phyloP scores from a whole-genome alignment of 2,888 invertebrate species.

The Dysmachus trigonus region DNA sequence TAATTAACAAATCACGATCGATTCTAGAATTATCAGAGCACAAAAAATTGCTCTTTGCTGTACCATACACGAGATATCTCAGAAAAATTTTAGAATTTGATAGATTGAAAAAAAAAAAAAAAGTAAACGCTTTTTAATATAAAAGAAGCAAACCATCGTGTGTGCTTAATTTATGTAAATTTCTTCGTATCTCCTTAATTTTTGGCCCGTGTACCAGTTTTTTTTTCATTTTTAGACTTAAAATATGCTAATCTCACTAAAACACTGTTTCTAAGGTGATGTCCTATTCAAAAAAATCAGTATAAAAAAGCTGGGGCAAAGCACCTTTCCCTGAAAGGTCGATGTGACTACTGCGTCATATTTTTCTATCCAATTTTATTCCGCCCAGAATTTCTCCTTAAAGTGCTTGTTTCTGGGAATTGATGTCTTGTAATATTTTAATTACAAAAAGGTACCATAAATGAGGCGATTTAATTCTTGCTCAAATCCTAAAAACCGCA shows the following conservation, averaged over 20 bases:
- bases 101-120: neutral
- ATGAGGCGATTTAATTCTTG: neutral
- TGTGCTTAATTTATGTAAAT: conserved; percentile 32
- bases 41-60: neutral
- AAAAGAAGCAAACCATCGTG: neutral
- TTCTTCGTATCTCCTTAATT: conserved; percentile 2
- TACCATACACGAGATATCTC: neutral
- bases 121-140: neutral
- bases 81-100: neutral
- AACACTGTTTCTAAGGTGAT: conserved; percentile 28
- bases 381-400: neutral
- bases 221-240: neutral
- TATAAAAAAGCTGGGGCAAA: conserved; percentile 10
- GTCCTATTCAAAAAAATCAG: neutral
- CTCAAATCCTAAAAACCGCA: neutral
- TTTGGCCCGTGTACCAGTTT: conserved; percentile 2
- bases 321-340: conserved; percentile 28
- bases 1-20: neutral
- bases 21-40: neutral
- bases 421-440: neutral
- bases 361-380: neutral
- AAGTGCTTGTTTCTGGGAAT: neutral
- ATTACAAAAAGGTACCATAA: neutral
- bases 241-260: conserved; percentile 18
- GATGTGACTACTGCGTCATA: conserved; percentile 11